Conservation (phyloP, 2,113 vertebrate species). For the Callipepla squamata region DNA sequence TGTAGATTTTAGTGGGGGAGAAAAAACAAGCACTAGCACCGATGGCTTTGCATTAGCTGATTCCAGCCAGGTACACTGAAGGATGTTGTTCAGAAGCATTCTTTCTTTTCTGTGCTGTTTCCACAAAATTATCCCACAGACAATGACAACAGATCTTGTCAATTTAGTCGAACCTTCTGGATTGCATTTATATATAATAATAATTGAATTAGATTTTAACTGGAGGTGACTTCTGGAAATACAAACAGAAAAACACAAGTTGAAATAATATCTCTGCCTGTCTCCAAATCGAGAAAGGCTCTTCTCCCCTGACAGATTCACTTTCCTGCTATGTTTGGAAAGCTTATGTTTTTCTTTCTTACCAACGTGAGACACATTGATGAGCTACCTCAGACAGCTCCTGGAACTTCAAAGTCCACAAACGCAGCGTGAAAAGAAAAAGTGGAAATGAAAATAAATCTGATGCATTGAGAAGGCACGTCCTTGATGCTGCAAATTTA, state of each 20-base stretch:
- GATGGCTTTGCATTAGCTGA: neutral
- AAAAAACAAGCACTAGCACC: neutral
- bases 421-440: neutral
- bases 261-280: neutral
- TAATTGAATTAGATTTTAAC: neutral
- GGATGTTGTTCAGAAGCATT: neutral
- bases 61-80: neutral
- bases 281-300: neutral
- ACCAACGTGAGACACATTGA: neutral
- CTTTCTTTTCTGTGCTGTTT: neutral
- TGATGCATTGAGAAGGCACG: neutral
- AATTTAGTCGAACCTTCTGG: neutral
- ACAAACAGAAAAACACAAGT: neutral
- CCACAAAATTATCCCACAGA: neutral
- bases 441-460: neutral
- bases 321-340: neutral
- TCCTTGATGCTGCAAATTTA: neutral
- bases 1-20: neutral
- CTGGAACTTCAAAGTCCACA: neutral
- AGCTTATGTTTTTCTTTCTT: neutral
- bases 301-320: neutral
- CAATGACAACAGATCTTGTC: neutral
- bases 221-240: neutral
- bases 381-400: neutral
- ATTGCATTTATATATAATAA: neutral